Evolutionary conservation across 2,113 vertebrate species (phyloP).

Genomic region (Lagopus leucura): DNA sequence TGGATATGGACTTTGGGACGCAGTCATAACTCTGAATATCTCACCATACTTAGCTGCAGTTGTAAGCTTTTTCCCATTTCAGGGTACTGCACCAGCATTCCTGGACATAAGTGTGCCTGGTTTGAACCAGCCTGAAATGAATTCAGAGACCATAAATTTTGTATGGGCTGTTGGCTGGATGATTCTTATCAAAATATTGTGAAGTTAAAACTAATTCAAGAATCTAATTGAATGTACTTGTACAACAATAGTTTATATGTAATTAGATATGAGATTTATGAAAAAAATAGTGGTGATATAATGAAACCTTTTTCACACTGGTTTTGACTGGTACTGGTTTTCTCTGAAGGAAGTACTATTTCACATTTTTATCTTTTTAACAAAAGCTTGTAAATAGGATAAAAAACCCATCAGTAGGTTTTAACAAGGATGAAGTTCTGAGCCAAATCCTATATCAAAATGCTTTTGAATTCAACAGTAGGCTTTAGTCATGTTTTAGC

Average conservation of each 20-base stretch:
- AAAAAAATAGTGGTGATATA: not conserved
- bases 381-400: not conserved
- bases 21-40: not conserved
- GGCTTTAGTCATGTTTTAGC: not conserved
- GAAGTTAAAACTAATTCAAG: slow-evolving; percentile 41
- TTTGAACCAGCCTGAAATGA: not conserved
- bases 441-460: not conserved
- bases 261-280: not conserved
- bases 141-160: not conserved
- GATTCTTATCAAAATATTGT: not conserved
- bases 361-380: not conserved
- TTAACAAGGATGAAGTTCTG: not conserved
- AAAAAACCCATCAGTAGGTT: not conserved
- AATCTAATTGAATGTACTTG: not conserved
- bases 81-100: not conserved
- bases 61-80: not conserved
- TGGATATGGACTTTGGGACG: not conserved
- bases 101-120: not conserved
- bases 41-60: not conserved
- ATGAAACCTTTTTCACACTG: not conserved
- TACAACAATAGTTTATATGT: not conserved
- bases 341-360: not conserved
- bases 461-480: not conserved
- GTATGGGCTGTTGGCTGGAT: not conserved
- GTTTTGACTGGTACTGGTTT: not conserved